Evolutionary conservation across 2,888 invertebrate species (phyloP).

Genomic region (Scrobipalpa costella): DNA sequence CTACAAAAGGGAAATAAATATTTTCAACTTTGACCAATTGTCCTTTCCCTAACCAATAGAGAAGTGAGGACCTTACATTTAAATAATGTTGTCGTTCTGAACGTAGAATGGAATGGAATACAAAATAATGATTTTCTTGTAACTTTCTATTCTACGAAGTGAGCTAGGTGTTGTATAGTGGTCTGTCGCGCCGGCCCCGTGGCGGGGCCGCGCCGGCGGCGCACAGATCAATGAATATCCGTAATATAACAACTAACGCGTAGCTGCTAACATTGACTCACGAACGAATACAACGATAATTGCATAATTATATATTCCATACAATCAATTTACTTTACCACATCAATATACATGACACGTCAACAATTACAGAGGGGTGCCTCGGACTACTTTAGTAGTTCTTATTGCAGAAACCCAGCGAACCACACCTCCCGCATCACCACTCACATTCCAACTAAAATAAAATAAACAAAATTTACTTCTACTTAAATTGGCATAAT

Average conservation of each 20-base stretch:
- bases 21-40: too few species aligned
- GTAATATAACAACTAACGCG: slow-evolving; percentile 16
- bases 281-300: too few species aligned
- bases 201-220: background rate
- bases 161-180: slow-evolving; percentile 22
- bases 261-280: slow-evolving; percentile 21
- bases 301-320: slow-evolving; percentile 16
- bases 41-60: background rate
- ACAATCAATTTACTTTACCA: slow-evolving; percentile 18
- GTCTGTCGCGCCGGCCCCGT: slow-evolving; percentile 1
- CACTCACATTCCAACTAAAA: background rate
- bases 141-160: slow-evolving; percentile 21
- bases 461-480: background rate
- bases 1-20: too few species aligned
- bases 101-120: slow-evolving; percentile 31
- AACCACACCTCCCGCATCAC: slow-evolving; percentile 1
- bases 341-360: slow-evolving; percentile 14
- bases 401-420: background rate
- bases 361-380: slow-evolving; percentile 1
- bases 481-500: too few species aligned
- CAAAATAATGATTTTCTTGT: slow-evolving; percentile 24
- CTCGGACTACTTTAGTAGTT: background rate
- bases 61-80: background rate
- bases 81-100: slow-evolving; percentile 31
- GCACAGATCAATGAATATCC: background rate